These are phyloP conservation scores for Trissolcus brochymenae DNA, from an alignment of 2,888 invertebrate genomes.

Conservation along the genomic window DNA sequence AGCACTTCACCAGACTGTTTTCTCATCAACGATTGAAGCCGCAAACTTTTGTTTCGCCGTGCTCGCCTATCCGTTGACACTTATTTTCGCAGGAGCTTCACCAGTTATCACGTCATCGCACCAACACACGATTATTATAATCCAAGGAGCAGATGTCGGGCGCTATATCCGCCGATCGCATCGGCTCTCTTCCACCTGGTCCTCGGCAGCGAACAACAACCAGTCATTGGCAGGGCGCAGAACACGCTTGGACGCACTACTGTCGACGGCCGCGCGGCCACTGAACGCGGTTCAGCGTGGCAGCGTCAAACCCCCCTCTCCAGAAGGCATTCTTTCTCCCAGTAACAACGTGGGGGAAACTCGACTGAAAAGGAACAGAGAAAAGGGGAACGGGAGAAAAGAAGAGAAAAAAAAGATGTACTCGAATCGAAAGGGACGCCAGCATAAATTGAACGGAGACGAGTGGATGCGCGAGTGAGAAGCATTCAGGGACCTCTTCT, in stretches of 20 bases:
- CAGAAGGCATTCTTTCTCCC: slow-evolving; percentile 56
- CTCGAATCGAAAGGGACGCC: slow-evolving; percentile 5
- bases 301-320: slow-evolving; percentile 68
- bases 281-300: slow-evolving; percentile 73
- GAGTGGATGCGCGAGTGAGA: slow-evolving; percentile 26
- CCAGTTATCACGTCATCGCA: slow-evolving; percentile 35
- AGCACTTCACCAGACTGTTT: neutral
- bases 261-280: slow-evolving; percentile 76
- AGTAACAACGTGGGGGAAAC: slow-evolving; percentile 36
- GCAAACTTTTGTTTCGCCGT: too few species aligned
- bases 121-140: slow-evolving; percentile 31
- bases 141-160: slow-evolving; percentile 32
- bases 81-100: neutral
- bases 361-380: slow-evolving; percentile 23
- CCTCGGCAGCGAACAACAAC: neutral
- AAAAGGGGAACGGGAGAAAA: neutral
- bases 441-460: slow-evolving; percentile 43
- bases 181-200: slow-evolving; percentile 17
- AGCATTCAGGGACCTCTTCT: slow-evolving; percentile 47
- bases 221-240: neutral
- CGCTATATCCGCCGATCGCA: slow-evolving; percentile 17
- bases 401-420: slow-evolving; percentile 26
- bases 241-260: slow-evolving; percentile 62
- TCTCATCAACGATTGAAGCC: too few species aligned
- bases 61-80: too few species aligned